Evolutionary conservation across 2,113 vertebrate species (phyloP), one percentile per base, ranked within the genome.

Genomic region (Megaceryle torquata): DNA sequence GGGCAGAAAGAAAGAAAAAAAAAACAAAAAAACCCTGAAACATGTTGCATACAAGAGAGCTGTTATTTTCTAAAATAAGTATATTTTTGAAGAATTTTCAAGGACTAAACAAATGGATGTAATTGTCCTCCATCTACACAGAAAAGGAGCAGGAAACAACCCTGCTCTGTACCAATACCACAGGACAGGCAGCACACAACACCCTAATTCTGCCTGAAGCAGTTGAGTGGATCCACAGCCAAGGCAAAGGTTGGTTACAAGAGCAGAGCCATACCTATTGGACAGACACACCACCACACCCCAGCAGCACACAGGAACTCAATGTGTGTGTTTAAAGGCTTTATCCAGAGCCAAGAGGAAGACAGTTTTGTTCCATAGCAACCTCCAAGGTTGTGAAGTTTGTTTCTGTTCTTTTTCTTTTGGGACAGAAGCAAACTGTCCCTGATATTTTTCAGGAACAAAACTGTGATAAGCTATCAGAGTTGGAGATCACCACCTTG

Each of bases 351-450:
- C 57, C 75, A 85, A 88, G 51, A 33, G 53, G 71, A 96, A 89
- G 78, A 85, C 15, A 2, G 53, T 56, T 84, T 56, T 72, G 94
- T 93, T 72, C 78, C 93, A 65, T 89, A 93, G 93, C 89, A 96
- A 95, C 93, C 48, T 61, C 70, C 61, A 72, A 79, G 57, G 89
- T 87, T 95, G 84, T 75, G 39, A 46, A 92, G 84, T 79, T 85
- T 91, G 87, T 88, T 97, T 88, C 82, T 93, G 88, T 84, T 95
- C 74, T 93, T 83, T 94, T 46, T 46, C 90, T 13, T 87, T 71
- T n/a, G 61, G 74, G 54, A 94, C 46, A 92, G 79, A 95, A 82
- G 87, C 78, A 89, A 71, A 86, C 69, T 31, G 84, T 88, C 87
- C 89, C 75, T 86, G 89, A 79, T 71, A 80, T 94, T 91, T 96